These are phyloP conservation scores for Nymphalis c-album DNA, from an alignment of 2,888 invertebrate genomes.

Conservation along the genomic window DNA sequence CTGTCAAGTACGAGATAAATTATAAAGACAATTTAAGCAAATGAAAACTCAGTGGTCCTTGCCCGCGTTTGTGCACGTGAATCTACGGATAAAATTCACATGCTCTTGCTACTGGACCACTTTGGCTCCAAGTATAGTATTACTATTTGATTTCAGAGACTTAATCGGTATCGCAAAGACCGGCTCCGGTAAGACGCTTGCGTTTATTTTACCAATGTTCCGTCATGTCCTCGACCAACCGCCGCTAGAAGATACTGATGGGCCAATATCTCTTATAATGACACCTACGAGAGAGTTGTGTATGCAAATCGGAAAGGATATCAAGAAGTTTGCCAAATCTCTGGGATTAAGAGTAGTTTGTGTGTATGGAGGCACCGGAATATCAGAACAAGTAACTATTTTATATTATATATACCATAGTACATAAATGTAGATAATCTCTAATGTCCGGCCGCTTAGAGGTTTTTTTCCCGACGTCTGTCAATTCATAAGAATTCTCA, in stretches of 20 bases:
- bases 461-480: no score
- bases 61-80: no score
- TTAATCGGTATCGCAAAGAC: constrained; percentile 99
- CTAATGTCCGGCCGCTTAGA: no score
- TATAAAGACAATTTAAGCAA: no score
- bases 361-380: constrained; percentile 99
- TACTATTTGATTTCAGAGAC: constrained; percentile 79
- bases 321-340: constrained; percentile 95
- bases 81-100: no score
- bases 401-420: neutral
- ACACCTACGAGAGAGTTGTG: constrained; percentile 98
- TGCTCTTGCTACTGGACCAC: no score
- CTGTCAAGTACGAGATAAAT: no score
- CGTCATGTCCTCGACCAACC: constrained; percentile 97
- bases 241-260: constrained; percentile 96
- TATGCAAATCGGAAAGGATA: constrained; percentile 99
- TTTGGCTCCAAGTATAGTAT: neutral
- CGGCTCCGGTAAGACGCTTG: constrained; percentile 98
- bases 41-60: no score
- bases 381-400: constrained; percentile 88
- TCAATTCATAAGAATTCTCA: no score
- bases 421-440: no score
- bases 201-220: constrained; percentile 99
- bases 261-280: constrained; percentile 98
- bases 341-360: constrained; percentile 94